phyloP scores from a whole-genome alignment of 1,140 invertebrate genomes.

The honey bee (Apis mellifera) region Amel_HAv3.1 CM009932.2:346001-346500 shows the following conservation, averaged over 20 bases:
- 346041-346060: neutral
- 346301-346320: conserved; percentile 13
- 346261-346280: conserved; percentile 19
- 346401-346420: conserved; percentile 24
- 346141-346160: neutral
- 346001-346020: neutral
- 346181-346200: neutral
- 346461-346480: conserved; percentile 31
- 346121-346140: neutral
- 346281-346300: neutral
- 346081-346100: neutral
- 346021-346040: neutral
- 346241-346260: conserved; percentile 65
- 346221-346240: conserved; percentile 36
- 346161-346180: neutral
- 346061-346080: neutral
- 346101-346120: neutral
- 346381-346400: conserved; percentile 37
- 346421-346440: neutral
- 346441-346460: conserved; percentile 19
- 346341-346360: conserved; percentile 66
- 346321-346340: neutral
- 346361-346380: conserved; percentile 64
- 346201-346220: neutral
- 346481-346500: conserved; percentile 27